These are phyloP conservation scores for Himalopsyche kuldschensis DNA, from an alignment of 2,888 invertebrate species.

Conservation along the genomic window DNA sequence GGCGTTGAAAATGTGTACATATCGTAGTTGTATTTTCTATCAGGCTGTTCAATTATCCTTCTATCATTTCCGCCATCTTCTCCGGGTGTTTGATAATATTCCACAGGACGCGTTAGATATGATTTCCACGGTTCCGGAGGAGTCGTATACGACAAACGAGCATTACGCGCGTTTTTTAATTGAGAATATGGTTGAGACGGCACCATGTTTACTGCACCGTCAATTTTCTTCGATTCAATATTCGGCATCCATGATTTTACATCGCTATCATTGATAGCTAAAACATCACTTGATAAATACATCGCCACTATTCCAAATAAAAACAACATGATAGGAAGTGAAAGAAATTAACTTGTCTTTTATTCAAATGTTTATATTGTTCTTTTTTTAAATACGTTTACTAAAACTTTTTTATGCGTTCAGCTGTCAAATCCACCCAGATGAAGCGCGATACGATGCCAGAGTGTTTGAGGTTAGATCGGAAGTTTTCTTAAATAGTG, in stretches of 20 bases:
- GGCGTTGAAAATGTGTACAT: neutral
- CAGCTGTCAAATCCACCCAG: neutral
- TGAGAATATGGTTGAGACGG: neutral
- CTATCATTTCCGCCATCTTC: neutral
- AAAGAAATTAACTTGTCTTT: too few relatives aligned
- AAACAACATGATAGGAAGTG: neutral
- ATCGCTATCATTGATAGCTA: neutral
- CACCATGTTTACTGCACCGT: neutral
- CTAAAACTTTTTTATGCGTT: neutral
- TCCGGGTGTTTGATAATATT: constrained; percentile 7
- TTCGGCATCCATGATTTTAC: neutral
- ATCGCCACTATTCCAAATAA: neutral
- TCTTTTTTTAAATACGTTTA: too few relatives aligned
- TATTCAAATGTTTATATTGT: too few relatives aligned
- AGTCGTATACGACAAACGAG: neutral
- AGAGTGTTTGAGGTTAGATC: neutral
- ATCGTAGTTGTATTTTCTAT: constrained; percentile 14
- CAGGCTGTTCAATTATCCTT: neutral
- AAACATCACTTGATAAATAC: neutral
- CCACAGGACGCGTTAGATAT: neutral
- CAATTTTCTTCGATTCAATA: neutral
- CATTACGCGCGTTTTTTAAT: neutral
- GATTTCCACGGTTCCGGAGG: constrained; percentile 10
- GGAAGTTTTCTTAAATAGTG: constrained; percentile 21
- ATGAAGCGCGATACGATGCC: neutral